Evolutionary conservation across 2,888 invertebrate genomes (phyloP), one percentile per base, ranked within the genome.

Genomic region (Nezara viridula): DNA sequence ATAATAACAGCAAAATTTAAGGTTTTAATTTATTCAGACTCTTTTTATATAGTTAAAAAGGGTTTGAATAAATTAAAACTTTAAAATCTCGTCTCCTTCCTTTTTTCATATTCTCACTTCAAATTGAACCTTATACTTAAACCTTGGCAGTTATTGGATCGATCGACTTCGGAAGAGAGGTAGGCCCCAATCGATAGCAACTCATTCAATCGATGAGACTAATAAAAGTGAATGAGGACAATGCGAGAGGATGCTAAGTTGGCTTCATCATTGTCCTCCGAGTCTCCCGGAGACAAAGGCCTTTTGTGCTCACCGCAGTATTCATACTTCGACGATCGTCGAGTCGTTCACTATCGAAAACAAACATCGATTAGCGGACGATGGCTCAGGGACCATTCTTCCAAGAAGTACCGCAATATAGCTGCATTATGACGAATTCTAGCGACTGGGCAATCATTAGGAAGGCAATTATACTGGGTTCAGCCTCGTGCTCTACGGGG

Each of bases 371-470:
- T 73, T 73, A 73, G 66, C 32, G 19, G 32, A 7, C 32, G 37
- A 73, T 16, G 32, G 66, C 32, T 37, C 21, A 37, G 66, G 37
- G 37, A 37, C 32, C 66, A 73, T 73, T 73, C 66, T 73, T 73
- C 21, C 66, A 73, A 73, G 19, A 9, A 73, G 66, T 21, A 32
- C 66, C 66, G 66, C 66, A 73, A 73, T 73, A 73, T 37, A 73
- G 37, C 66, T 21, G 66, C 66, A 73, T 73, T 73, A 73, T 73
- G 66, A 73, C 66, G 66, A 73, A 32, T 73, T 37, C 66, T 19
- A 32, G 7, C 32, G 14, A 14, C 60, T 16, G 5, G 27, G 14
- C 27, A 27, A 60, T 27, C 27, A 60, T 60, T 60, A 60, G 60
- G 4, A 6, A 27, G 16, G 60, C 27, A 60, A 60, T 60, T 60